Evolutionary conservation across 1,140 invertebrate genomes (phyloP), one percentile per base, ranked within the genome.

Genomic region (Druon quercuslanigerum): DNA sequence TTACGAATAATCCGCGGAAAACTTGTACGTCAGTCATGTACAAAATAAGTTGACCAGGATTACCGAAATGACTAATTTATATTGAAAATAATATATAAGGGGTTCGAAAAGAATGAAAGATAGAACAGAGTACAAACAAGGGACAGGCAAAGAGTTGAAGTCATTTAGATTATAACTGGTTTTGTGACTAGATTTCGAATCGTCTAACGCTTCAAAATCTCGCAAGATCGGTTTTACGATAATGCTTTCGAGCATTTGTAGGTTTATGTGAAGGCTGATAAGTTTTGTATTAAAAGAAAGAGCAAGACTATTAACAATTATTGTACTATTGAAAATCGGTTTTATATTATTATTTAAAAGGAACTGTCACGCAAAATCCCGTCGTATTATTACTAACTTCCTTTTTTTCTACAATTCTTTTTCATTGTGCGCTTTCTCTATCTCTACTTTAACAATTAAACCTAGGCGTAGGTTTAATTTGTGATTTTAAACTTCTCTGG

Each of bases 1-100:
- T 76, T 56, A 71, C 1, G 9, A 54, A n/a, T 33, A 73, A 54
- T 52, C 60, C 33, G 73, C 73, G 66, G 46, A 50, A 79, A 85
- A 77, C 76, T 82, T 83, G 80, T 84, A 82, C 40, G 7, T 80
- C 75, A 86, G 83, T 84, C 82, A 88, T 83, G 85, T 89, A 88
- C 84, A 89, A 88, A 88, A 85, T 82, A 85, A 84, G 77, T 84
- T 84, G 82, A 74, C 71, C 74, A 80, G 78, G 75, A 86, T 74
- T 84, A 83, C 72, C 74, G 72, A 82, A 82, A 82, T 78, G 78
- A 84, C 78, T 87, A 84, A 88, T 87, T 85, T 88, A 86, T 86
- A 78, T 76, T 78, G 81, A 78, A 84, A 78, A 74, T 78, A 82
- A 83, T 80, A 82, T 76, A 79, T 71, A 71, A n/a, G 71, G 9